A percentile compares a stretch with the other conserved stretches of the same genome.
Conservation (phyloP, 2,113 vertebrate genomes). For the Climacteris rufus region DNA sequence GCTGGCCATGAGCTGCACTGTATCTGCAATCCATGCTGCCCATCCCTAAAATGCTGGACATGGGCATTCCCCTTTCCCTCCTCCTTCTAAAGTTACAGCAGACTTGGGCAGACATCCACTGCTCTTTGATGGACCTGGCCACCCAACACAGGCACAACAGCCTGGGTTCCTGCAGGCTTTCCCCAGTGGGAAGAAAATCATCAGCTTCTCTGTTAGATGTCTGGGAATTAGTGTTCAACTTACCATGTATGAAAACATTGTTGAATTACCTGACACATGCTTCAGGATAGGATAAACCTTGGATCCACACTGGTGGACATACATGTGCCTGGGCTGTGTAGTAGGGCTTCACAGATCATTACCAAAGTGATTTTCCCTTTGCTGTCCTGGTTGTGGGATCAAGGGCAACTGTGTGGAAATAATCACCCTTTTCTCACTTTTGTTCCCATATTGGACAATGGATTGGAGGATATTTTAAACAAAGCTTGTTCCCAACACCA, state of each 20-base stretch:
- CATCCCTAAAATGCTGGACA: background rate
- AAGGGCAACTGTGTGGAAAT: background rate
- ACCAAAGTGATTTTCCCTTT: background rate
- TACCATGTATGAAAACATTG: background rate
- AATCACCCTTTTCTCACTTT: background rate
- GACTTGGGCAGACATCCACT: background rate
- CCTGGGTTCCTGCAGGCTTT: background rate
- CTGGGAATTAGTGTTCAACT: background rate
- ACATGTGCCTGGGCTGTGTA: fast-evolving
- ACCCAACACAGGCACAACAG: background rate
- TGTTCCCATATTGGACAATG: background rate
- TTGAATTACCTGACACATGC: background rate
- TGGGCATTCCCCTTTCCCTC: background rate
- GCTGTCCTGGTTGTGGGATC: background rate
- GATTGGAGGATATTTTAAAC: background rate
- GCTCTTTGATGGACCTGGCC: background rate
- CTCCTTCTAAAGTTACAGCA: background rate
- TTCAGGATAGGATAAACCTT: background rate
- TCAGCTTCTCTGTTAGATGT: background rate
- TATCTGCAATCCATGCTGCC: background rate
- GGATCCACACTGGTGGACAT: background rate
- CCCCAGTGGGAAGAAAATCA: background rate
- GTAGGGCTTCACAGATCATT: background rate
- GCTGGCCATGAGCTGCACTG: background rate
- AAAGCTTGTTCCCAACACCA: background rate